Evolutionary conservation across 2,797 vertebrate species (phyloP), one percentile per base, ranked within the genome.

Genomic region (Astyanax mexicanus): DNA sequence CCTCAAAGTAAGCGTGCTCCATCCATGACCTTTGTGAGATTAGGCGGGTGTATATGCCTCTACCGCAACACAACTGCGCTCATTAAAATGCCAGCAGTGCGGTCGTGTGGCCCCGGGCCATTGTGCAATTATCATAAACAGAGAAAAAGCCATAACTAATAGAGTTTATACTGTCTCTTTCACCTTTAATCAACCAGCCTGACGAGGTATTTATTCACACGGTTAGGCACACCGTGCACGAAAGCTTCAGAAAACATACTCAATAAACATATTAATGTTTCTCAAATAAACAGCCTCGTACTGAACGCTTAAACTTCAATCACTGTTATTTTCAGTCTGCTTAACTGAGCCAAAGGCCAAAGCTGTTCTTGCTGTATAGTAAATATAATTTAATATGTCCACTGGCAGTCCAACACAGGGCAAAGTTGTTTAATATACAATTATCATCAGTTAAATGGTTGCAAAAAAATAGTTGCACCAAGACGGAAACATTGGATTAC

Each of bases 81-180:
- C 55, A 76, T 77, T 83, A 82, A 69, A 75, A 69, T 75, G 58
- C 73, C 76, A 69, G 76, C 65, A 65, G 25, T 79, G 57, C 68
- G 49, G 47, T 57, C 42, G 23, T 57, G 11, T 32, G 69, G 58
- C 51, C 72, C 21, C 73, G 17, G 75, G 77, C 29, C 73, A 62
- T 69, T 73, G 72, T 44, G 12, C 65, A 79, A 79, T 83, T 79
- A 81, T 72, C 60, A 67, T 76, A 65, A 73, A 74, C 32, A 72
- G 60, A 77, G 64, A 78, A 74, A 51, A 45, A 64, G 19, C 49
- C 72, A 60, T 19, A 52, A 44, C 45, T 54, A 62, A 62, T 73
- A 72, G 54, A 64, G 52, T 27, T 23, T 57, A 67, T 32, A 40
- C 32, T 54, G 58, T 65, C 42, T 65, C 13, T 65, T 47, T 65